A percentile compares a stretch with the other conserved stretches of the same genome.
phyloP scores from a whole-genome alignment of 2,888 invertebrate species.

The Meghimatium bilineatum region DNA sequence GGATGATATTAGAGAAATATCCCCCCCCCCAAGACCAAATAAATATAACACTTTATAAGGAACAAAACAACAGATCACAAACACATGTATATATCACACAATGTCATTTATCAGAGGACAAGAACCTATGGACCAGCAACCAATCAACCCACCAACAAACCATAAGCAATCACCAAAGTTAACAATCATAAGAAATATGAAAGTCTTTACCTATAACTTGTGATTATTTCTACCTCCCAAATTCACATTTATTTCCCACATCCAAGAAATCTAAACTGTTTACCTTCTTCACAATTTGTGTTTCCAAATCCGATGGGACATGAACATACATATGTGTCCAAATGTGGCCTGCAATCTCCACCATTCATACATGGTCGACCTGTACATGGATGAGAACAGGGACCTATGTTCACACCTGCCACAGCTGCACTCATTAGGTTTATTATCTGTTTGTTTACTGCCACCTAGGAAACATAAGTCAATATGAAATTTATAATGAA shows the following conservation, averaged over 20 bases:
- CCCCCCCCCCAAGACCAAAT: no score
- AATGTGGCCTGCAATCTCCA: slow-evolving; percentile 77
- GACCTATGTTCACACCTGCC: slow-evolving; percentile 92
- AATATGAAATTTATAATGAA: background rate
- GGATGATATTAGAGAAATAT: no score
- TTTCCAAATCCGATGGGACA: slow-evolving; percentile 77
- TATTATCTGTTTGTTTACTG: slow-evolving; percentile 87
- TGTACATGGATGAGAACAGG: slow-evolving; percentile 82
- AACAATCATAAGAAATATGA: no score
- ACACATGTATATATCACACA: no score
- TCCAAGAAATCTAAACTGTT: background rate
- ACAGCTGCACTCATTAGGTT: slow-evolving; percentile 91
- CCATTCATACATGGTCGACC: slow-evolving; percentile 77
- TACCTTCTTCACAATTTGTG: slow-evolving; percentile 77
- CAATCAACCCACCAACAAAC: no score
- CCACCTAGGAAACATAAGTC: slow-evolving; percentile 80
- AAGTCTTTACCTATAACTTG: no score
- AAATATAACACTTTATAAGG: no score
- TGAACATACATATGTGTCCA: slow-evolving; percentile 77
- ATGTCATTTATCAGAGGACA: no score
- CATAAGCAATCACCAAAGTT: no score
- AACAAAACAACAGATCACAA: no score
- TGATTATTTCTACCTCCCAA: no score
- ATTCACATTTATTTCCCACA: background rate
- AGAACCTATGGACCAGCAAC: no score